Conservation (phyloP, 2,888 invertebrate genomes). For the Drosophila maculinotata region DNA sequence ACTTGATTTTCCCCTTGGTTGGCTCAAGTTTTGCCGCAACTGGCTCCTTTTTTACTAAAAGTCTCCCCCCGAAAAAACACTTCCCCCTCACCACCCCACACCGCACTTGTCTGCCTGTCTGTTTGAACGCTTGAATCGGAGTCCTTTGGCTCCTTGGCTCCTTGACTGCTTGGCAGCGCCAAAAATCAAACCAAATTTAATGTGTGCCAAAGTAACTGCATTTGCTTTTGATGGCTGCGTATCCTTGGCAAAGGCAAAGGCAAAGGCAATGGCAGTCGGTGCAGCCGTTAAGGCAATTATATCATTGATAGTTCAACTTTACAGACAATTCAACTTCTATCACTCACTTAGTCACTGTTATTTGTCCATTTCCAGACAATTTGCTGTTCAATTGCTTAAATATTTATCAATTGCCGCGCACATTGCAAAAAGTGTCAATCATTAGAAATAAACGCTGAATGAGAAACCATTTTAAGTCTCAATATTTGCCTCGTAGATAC, state of each 20-base stretch:
- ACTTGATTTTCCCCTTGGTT: slow-evolving; percentile 72
- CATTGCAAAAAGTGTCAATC: background rate
- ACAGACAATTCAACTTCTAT: slow-evolving; percentile 17
- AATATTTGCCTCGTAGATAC: too few species aligned
- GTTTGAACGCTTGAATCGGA: slow-evolving; percentile 1
- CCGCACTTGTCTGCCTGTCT: slow-evolving; percentile 12
- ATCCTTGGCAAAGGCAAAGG: slow-evolving; percentile 26
- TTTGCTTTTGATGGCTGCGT: slow-evolving; percentile 36
- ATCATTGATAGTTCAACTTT: slow-evolving; percentile 41
- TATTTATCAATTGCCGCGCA: too few species aligned
- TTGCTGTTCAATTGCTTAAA: slow-evolving; percentile 7
- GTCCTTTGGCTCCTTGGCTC: slow-evolving; percentile 6
- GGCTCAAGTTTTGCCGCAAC: slow-evolving; percentile 31
- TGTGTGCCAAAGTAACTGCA: slow-evolving; percentile 61
- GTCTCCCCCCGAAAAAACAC: slow-evolving; percentile 1
- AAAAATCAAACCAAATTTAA: slow-evolving; percentile 65
- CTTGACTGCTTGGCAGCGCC: slow-evolving; percentile 14
- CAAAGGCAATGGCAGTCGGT: slow-evolving; percentile 5
- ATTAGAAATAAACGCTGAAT: background rate
- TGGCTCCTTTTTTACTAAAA: slow-evolving; percentile 8
- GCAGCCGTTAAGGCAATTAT: slow-evolving; percentile 49
- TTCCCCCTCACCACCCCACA: background rate
- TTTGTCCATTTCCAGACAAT: background rate
- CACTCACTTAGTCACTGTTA: slow-evolving; percentile 5
- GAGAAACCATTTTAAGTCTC: too few species aligned